Percentiles rank a stretch among this genome's conserved stretches.
Evolutionary conservation across 2,888 invertebrate genomes (phyloP).

Genomic region (Callinectes sapidus): DNA sequence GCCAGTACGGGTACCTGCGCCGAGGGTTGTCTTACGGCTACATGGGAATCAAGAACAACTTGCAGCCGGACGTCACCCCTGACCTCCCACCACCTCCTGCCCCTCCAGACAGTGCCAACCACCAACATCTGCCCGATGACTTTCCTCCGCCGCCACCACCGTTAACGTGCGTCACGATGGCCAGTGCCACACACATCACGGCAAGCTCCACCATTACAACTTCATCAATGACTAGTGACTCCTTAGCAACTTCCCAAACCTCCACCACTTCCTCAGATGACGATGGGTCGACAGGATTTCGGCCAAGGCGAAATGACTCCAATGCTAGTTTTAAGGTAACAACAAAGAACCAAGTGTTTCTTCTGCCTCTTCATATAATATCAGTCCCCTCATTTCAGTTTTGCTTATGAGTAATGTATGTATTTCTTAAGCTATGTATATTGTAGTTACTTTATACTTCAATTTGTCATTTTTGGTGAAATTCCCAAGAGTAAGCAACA

Average conservation of each 20-base stretch:
- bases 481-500: too few relatives aligned
- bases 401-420: too few relatives aligned
- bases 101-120: slow-evolving; percentile 71
- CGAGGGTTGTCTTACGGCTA: slow-evolving; percentile 69
- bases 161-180: slow-evolving; percentile 71
- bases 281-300: slow-evolving; percentile 54
- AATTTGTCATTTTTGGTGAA: too few relatives aligned
- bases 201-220: slow-evolving; percentile 58
- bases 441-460: too few relatives aligned
- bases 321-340: slow-evolving; percentile 89
- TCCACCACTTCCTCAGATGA: slow-evolving; percentile 80
- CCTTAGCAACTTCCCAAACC: slow-evolving; percentile 88
- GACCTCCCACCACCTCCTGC: slow-evolving; percentile 72
- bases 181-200: slow-evolving; percentile 60
- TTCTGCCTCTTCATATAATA: neutral
- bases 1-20: slow-evolving; percentile 61
- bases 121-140: slow-evolving; percentile 73
- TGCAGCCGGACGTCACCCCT: slow-evolving; percentile 71
- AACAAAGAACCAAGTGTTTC: slow-evolving; percentile 21
- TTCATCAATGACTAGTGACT: slow-evolving; percentile 78
- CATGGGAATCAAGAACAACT: slow-evolving; percentile 71
- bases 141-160: slow-evolving; percentile 76
- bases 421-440: too few relatives aligned
- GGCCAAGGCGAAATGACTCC: slow-evolving; percentile 84
- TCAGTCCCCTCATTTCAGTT: neutral